Base-by-base conservation (phyloP, 2,888 invertebrate genomes). In the Ellobium chinense region DNA sequence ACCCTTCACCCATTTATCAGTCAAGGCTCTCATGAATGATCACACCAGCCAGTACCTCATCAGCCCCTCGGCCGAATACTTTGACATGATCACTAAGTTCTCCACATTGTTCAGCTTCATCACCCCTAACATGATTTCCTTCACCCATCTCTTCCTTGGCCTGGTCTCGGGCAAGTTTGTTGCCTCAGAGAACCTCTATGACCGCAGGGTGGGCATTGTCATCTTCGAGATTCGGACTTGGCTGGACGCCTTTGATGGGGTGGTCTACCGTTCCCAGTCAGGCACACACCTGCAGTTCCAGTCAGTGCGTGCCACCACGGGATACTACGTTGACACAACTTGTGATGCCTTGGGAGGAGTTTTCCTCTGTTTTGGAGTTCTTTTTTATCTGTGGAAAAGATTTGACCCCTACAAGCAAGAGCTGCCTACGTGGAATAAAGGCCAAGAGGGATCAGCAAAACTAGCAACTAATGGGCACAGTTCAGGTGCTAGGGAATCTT, bases 191-290 rank as follows among this genome's bases (percentile, higher is more conserved):
- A 77, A 81, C 65, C 62, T 76, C 56, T 34, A 81, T 46, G 76
- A 81, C 56, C 75, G 76, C 56, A 94, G 97, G 31, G 85, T 96
- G 0, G 97, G 96, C 0, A 95, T 97, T 0, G 92, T 96, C 1
- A 91, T 97, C 29, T 97, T 97, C 91, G 96, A 97, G 93, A 92
- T 97, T 58, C 94, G 97, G 85, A 96, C 96, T 85, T 97, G 96
- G 93, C 92, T 97, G 74, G 97, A 97, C 89, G 96, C 97, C 89
- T 93, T 97, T 83, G 97, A 97, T 89, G 97, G 97, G 0, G 96
- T 96, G 89, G 96, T 97, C 2, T 97, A 97, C 0, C 95, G 97
- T 82, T 95, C 95, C 36, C 94, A 96, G 34, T 83, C 87, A 21
- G 77, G 85, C 18, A 87, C 87, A 14, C 80, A 80, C 39, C 58